Conservation (phyloP, 2,113 vertebrate species). For the Xenotilapia leptura region DNA sequence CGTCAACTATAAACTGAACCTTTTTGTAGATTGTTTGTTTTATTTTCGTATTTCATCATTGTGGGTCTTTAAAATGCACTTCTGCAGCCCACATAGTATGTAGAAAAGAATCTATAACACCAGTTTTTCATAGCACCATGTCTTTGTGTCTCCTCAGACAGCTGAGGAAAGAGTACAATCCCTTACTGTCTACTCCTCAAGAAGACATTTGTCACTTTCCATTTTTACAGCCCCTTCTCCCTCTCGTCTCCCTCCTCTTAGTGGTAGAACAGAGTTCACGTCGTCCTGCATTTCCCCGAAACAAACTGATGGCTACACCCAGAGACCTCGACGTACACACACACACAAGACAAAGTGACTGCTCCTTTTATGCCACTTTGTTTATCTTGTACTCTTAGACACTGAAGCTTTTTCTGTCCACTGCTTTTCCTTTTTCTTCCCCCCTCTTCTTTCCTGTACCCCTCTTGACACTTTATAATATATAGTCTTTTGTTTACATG, state of each 20-base stretch:
- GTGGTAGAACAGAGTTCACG: conserved; percentile 38
- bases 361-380: conserved; percentile 69
- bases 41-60: background rate
- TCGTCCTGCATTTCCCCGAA: conserved; percentile 23
- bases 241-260: background rate
- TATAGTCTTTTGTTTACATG: background rate
- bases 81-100: background rate
- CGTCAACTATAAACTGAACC: background rate
- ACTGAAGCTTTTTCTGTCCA: background rate
- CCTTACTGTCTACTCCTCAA: conserved; percentile 1
- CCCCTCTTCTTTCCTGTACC: background rate
- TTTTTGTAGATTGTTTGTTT: background rate
- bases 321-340: background rate
- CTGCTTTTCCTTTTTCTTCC: background rate
- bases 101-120: background rate
- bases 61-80: background rate
- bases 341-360: conserved; percentile 37
- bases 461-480: background rate
- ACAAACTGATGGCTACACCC: conserved; percentile 39
- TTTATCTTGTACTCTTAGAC: conserved; percentile 23
- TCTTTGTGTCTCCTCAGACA: background rate
- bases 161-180: background rate
- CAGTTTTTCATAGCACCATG: background rate
- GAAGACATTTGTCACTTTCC: conserved; percentile 51
- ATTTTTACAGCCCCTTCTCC: background rate